Conservation (phyloP, 2,888 invertebrate genomes). For the Biston stratarius region DNA sequence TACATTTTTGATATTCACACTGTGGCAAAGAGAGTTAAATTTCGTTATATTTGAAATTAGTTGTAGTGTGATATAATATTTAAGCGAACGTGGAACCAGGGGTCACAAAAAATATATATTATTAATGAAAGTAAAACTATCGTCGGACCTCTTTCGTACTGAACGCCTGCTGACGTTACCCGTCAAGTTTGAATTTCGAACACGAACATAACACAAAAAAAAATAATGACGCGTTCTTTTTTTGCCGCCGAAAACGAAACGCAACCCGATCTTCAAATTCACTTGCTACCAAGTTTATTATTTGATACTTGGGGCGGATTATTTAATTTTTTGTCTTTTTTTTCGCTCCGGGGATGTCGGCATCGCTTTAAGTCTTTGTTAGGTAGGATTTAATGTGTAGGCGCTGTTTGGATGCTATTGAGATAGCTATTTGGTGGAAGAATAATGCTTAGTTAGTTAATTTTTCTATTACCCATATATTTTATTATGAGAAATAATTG, state of each 20-base stretch:
- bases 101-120: constrained; percentile 32
- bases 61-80: no score
- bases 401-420: constrained; percentile 64
- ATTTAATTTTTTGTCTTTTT: constrained; percentile 71
- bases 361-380: constrained; percentile 74
- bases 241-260: constrained; percentile 59
- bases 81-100: neutral
- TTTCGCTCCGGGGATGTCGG: constrained; percentile 71
- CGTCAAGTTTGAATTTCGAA: constrained; percentile 81
- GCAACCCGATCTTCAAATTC: constrained; percentile 84
- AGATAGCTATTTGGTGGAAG: constrained; percentile 57
- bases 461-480: neutral
- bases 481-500: neutral
- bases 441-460: constrained; percentile 15
- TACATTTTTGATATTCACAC: no score
- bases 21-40: no score
- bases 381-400: constrained; percentile 65
- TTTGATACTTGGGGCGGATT: constrained; percentile 81
- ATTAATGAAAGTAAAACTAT: constrained; percentile 69
- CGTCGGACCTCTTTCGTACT: constrained; percentile 67
- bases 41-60: no score
- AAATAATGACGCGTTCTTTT: constrained; percentile 55
- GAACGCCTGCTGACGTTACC: constrained; percentile 76
- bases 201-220: constrained; percentile 44
- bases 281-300: constrained; percentile 87